Evolutionary conservation across 2,888 invertebrate species (phyloP), one percentile per base, ranked within the genome.

Genomic region (Galerucella calmariensis): DNA sequence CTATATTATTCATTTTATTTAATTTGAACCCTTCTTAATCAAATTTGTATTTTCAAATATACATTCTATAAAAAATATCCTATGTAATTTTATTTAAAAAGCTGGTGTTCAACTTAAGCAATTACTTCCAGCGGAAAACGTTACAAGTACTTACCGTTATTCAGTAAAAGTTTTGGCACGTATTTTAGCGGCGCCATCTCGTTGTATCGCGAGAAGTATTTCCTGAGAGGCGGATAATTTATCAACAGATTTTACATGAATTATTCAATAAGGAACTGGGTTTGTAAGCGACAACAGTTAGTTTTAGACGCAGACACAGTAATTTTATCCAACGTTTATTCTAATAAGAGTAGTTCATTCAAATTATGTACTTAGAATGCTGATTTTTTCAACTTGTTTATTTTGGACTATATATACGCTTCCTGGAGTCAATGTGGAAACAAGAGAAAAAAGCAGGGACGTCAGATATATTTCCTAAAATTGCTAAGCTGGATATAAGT

Each of bases 171-270:
- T 63, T 66, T 12, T 48, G 75, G 16, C 67, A 67, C 67, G 67
- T 41, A 62, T 46, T 63, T 46, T 24, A 44, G 67, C 73, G 75
- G 65, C 72, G 78, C 78, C 75, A 75, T 77, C 75, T 77, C 20
- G 67, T 59, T 59, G 58, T 59, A 63, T 53, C 67, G 51, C 27
- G 35, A n/a, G 16, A 12, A 48, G 65, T 44, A 65, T 51, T 67
- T 70, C 51, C 69, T 74, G 51, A 66, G 51, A 67, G 58, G 24
- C 61, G 16, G 48, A 35, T 16, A 67, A 67, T 24, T 27, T 51
- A 41, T n/a, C 24, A 44, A n/a, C 20, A 67, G 27, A 67, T 53
- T 67, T 51, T 67, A 67, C 67, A 66, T 66, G 66, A 66, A 66
- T 66, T 51, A 66, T 66, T 66, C 66, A 66, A 66, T 14, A 27